Percentiles rank a stretch among this genome's conserved stretches.
These are phyloP conservation scores for human DNA, from an alignment of 2,113 vertebrate species.

Conservation along the genomic window DNA sequence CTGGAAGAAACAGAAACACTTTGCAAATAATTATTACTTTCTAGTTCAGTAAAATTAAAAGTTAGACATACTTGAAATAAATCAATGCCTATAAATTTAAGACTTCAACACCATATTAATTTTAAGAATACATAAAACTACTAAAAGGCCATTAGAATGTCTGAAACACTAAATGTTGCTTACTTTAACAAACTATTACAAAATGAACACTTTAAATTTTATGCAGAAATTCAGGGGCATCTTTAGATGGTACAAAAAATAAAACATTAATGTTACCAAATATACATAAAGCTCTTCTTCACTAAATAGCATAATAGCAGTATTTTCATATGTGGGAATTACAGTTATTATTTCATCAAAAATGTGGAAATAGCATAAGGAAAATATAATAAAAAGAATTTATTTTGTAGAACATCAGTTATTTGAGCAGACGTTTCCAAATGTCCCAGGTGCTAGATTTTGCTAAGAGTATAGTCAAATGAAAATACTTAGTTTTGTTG, in stretches of 20 bases:
- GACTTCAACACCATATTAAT: not conserved
- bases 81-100: not conserved
- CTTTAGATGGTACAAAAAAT: not conserved
- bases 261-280: not conserved
- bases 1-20: not conserved
- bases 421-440: constrained; percentile 49
- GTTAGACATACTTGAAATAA: constrained; percentile 30
- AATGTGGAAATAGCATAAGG: not conserved
- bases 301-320: not conserved
- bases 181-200: constrained; percentile 28
- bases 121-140: constrained; percentile 37
- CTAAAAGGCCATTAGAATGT: not conserved
- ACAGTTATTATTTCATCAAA: not conserved
- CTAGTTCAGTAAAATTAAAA: constrained; percentile 43
- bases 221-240: constrained; percentile 24
- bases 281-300: not conserved
- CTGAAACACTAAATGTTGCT: not conserved
- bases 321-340: constrained; percentile 12
- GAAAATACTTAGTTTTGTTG: constrained; percentile 16
- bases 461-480: not conserved
- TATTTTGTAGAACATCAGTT: not conserved
- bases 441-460: not conserved
- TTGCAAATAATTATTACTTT: constrained; percentile 34
- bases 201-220: constrained; percentile 30
- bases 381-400: not conserved